Percentiles rank a stretch among this genome's conserved stretches.
These are phyloP conservation scores for Phocoena phocoena DNA, from an alignment of 2,113 vertebrate genomes.

Conservation along the genomic window DNA sequence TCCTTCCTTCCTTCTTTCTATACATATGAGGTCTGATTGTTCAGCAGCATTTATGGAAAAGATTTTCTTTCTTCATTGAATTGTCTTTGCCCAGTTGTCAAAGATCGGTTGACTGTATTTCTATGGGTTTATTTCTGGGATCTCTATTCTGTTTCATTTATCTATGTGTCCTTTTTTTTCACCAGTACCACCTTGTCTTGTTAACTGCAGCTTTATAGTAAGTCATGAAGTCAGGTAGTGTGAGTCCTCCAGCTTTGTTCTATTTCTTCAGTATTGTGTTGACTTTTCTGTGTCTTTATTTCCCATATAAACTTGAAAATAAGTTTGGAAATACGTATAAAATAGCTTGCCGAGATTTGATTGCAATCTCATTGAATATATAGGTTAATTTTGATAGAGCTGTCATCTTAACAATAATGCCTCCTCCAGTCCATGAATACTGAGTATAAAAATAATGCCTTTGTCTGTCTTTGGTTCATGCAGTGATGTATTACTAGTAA, in stretches of 20 bases:
- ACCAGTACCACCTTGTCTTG: neutral
- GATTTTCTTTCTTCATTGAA: neutral
- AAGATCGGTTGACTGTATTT: neutral
- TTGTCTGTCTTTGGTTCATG: neutral
- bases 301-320: neutral
- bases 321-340: neutral
- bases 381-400: neutral
- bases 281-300: neutral
- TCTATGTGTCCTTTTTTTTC: neutral
- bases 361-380: neutral
- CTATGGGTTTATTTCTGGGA: neutral
- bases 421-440: neutral
- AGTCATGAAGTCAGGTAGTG: neutral
- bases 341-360: neutral
- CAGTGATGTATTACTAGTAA: neutral
- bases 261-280: neutral
- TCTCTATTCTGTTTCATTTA: neutral
- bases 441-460: neutral
- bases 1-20: neutral
- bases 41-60: neutral
- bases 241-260: neutral
- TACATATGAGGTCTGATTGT: neutral
- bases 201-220: neutral
- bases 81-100: neutral
- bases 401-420: neutral